These are phyloP conservation scores for Amazona guildingii DNA, from an alignment of 2,113 vertebrate genomes.

Conservation along the genomic window DNA sequence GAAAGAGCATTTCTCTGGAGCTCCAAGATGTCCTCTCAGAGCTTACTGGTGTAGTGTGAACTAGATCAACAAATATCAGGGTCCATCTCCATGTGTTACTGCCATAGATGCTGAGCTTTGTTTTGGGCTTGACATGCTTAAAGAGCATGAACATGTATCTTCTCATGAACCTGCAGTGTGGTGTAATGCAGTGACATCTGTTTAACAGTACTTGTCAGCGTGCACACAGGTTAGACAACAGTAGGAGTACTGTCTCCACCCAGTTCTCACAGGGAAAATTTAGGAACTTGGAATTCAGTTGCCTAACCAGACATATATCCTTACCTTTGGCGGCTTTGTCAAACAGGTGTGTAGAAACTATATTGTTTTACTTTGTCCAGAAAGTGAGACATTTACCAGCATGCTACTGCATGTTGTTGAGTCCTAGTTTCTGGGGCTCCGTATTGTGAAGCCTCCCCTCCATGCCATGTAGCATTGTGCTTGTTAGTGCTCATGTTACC, in stretches of 20 bases:
- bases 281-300: neutral
- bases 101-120: neutral
- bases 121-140: neutral
- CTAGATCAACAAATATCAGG: neutral
- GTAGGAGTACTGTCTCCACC: neutral
- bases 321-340: neutral
- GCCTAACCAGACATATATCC: neutral
- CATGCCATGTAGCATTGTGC: neutral
- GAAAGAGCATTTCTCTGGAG: neutral
- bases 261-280: neutral
- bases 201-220: neutral
- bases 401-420: neutral
- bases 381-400: neutral
- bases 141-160: neutral
- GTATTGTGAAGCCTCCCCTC: neutral
- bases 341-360: neutral
- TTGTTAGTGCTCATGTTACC: neutral
- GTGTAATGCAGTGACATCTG: neutral
- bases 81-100: fast-evolving
- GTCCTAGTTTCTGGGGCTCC: neutral
- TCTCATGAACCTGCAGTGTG: neutral
- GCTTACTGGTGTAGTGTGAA: neutral
- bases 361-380: neutral
- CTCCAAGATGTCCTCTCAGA: neutral
- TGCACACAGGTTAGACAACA: neutral